Conservation (phyloP, 2,888 invertebrate genomes). For the Andrena camellia region DNA sequence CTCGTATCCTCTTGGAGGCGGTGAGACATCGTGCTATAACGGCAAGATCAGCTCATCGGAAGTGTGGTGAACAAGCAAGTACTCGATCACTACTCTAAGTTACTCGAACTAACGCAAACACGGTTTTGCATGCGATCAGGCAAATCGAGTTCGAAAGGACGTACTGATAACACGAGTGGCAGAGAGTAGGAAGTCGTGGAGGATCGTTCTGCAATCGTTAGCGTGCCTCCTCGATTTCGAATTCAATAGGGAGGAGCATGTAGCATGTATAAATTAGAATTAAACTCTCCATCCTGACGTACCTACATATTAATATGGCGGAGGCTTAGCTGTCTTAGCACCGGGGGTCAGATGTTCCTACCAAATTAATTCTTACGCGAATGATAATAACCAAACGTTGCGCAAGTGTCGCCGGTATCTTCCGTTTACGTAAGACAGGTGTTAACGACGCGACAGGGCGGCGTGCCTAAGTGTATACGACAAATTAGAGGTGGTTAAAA, state of each 20-base stretch:
- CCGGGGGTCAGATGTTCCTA: neutral
- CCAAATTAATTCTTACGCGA: slow-evolving; percentile 21
- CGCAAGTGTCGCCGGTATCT: slow-evolving; percentile 16
- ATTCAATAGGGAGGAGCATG: neutral
- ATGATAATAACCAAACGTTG: slow-evolving; percentile 8
- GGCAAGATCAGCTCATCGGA: slow-evolving; percentile 31
- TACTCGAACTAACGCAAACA: slow-evolving; percentile 26
- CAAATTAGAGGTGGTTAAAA: neutral
- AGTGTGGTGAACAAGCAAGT: slow-evolving; percentile 51
- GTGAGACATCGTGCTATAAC: slow-evolving; percentile 28
- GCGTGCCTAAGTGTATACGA: slow-evolving; percentile 2
- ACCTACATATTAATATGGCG: neutral
- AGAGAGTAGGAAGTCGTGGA: neutral
- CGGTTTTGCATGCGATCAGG: slow-evolving; percentile 27
- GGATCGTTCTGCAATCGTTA: neutral
- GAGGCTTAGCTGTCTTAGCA: slow-evolving; percentile 28
- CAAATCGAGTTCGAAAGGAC: slow-evolving; percentile 19
- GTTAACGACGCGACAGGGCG: neutral
- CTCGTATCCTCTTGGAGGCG: slow-evolving; percentile 27
- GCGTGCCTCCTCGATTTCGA: neutral
- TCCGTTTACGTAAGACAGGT: neutral
- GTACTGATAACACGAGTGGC: neutral
- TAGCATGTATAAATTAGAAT: neutral
- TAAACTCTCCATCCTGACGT: neutral
- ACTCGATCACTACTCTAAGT: slow-evolving; percentile 35